These are phyloP conservation scores for Mesorhabditis sp. DNA, from an alignment of 2,888 invertebrate species.

Conservation along the genomic window DNA sequence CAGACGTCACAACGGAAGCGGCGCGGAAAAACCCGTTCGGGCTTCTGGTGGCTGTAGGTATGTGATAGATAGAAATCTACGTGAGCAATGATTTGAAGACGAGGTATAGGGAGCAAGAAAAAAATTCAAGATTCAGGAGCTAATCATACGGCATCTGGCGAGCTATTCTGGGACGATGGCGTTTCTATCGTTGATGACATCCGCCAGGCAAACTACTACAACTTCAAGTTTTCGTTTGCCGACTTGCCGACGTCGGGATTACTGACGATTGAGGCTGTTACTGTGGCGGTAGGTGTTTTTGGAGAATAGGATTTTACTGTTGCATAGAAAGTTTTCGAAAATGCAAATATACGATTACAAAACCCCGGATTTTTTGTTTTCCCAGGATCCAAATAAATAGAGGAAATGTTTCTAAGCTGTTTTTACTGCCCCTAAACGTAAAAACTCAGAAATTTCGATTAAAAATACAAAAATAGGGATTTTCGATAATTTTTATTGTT, in stretches of 20 bases:
- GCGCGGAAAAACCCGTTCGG: slow-evolving; percentile 68
- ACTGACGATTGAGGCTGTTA: not conserved
- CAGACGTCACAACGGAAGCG: slow-evolving; percentile 40
- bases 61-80: too few species aligned
- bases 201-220: slow-evolving; percentile 18
- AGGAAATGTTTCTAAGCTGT: too few species aligned
- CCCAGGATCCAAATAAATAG: too few species aligned
- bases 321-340: too few species aligned
- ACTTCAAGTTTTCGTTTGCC: slow-evolving; percentile 20
- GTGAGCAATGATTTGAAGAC: too few species aligned
- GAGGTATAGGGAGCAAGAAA: not conserved
- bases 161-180: slow-evolving; percentile 53
- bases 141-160: slow-evolving; percentile 23
- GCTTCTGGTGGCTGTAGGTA: slow-evolving; percentile 65
- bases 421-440: too few species aligned
- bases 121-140: not conserved
- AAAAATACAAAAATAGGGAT: too few species aligned
- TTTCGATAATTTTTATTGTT: too few species aligned
- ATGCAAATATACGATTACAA: too few species aligned
- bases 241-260: not conserved
- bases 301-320: too few species aligned
- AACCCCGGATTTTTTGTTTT: too few species aligned
- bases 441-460: too few species aligned
- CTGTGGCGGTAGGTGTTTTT: not conserved
- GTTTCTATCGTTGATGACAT: slow-evolving; percentile 35